Percentiles rank a stretch among this genome's conserved stretches.
Conservation (phyloP, 2,113 vertebrate genomes). For the Bujurquina vittata region DNA sequence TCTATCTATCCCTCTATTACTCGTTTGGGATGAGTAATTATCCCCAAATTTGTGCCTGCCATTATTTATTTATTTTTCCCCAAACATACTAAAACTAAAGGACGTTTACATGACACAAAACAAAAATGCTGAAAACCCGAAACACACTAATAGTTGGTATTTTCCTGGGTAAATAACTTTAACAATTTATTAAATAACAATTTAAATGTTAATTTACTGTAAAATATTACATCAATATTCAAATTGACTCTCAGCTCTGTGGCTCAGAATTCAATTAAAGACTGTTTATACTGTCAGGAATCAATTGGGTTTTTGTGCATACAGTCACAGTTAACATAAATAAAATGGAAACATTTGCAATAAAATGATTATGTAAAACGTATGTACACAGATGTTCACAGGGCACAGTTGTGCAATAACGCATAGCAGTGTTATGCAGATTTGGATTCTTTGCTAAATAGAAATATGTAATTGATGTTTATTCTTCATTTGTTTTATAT, state of each 20-base stretch:
- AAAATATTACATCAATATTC: neutral
- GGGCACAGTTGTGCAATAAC: neutral
- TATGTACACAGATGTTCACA: neutral
- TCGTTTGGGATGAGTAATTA: neutral
- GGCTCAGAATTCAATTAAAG: too few species aligned
- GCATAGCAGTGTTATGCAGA: neutral
- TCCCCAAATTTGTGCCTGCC: too few species aligned
- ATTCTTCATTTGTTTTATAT: neutral
- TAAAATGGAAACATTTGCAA: neutral
- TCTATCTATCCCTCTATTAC: neutral
- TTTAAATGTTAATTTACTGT: neutral
- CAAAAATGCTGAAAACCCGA: neutral
- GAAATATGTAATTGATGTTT: neutral
- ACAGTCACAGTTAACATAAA: neutral
- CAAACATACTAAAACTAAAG: neutral
- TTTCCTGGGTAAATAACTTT: neutral
- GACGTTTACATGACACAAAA: neutral
- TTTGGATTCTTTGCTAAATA: neutral
- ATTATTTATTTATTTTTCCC: neutral
- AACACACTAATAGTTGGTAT: neutral
- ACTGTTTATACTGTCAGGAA: too few species aligned
- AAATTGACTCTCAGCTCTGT: neutral
- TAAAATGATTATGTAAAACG: neutral
- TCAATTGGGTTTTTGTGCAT: neutral
- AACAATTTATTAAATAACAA: neutral